Conservation (phyloP, 2,888 invertebrate species). For the Microctonus hyperodae region DNA sequence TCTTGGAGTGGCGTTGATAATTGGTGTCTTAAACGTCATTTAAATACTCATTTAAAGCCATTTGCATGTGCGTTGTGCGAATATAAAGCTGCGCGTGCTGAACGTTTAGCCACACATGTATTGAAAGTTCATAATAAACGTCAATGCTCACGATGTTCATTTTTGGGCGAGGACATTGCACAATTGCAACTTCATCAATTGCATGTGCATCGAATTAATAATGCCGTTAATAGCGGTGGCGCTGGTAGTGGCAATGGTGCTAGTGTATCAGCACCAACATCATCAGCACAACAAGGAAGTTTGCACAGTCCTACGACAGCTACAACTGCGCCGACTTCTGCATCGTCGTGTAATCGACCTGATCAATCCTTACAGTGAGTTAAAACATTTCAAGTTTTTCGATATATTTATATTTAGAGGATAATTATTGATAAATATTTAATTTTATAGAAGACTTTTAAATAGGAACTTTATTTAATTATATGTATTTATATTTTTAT, state of each 20-base stretch:
- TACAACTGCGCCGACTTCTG: conserved; percentile 22
- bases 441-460: too few species aligned
- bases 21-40: conserved; percentile 91
- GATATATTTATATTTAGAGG: not conserved
- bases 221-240: conserved; percentile 26
- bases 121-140: conserved; percentile 91
- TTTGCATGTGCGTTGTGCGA: conserved; percentile 91
- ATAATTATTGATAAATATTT: too few species aligned
- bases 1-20: conserved; percentile 93
- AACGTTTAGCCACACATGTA: conserved; percentile 88
- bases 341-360: conserved; percentile 22
- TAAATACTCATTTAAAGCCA: conserved; percentile 92
- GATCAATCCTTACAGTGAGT: conserved; percentile 49
- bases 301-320: conserved; percentile 5
- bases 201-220: conserved; percentile 56
- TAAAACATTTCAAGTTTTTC: not conserved
- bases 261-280: conserved; percentile 32
- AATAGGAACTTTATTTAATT: too few species aligned
- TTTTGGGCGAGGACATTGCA: conserved; percentile 83
- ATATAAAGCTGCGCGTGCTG: conserved; percentile 91
- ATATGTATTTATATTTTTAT: not conserved
- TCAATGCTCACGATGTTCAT: conserved; percentile 88
- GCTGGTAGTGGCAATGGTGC: conserved; percentile 42
- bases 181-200: conserved; percentile 80
- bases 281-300: conserved; percentile 33